Conservation (phyloP, 64 coral and sea anemone species). For the Pachyseris speciosa region DNA sequence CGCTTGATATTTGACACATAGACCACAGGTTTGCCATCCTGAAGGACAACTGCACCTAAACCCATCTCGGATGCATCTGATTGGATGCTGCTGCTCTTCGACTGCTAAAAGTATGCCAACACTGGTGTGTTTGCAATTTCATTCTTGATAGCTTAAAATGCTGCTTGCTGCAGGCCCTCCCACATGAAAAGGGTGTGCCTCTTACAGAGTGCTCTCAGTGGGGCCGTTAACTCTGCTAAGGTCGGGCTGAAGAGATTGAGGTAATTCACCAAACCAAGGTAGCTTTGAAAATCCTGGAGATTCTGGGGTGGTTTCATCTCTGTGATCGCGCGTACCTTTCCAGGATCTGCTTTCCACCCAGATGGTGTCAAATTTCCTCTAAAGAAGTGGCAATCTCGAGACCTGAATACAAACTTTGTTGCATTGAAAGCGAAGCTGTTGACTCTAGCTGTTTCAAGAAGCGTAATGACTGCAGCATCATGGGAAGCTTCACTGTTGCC, state of each 20-base stretch:
- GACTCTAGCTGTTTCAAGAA: too few species aligned
- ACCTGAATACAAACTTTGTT: slow-evolving; percentile 18
- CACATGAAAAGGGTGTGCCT: not conserved
- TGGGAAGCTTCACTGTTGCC: slow-evolving; percentile 16
- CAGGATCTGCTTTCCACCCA: slow-evolving; percentile 10
- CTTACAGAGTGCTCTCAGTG: slow-evolving; percentile 37
- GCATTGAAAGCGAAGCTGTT: slow-evolving; percentile 51
- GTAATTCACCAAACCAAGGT: slow-evolving; percentile 64
- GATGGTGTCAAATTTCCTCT: too few species aligned
- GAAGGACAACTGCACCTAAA: too few species aligned
- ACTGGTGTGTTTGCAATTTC: not conserved
- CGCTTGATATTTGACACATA: too few species aligned
- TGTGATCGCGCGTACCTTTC: slow-evolving; percentile 41
- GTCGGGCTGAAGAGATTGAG: slow-evolving; percentile 58
- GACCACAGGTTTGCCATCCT: too few species aligned
- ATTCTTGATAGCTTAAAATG: not conserved
- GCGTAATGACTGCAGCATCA: slow-evolving; percentile 15
- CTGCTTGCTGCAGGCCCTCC: not conserved
- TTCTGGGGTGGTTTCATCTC: too few species aligned
- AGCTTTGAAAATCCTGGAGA: too few species aligned
- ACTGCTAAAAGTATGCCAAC: not conserved
- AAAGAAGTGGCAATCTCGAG: too few species aligned
- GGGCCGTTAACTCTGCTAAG: too few species aligned
- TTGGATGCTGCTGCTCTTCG: not conserved
- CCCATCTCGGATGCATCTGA: not conserved